Base-by-base conservation (phyloP, 2,888 invertebrate species). In the Mesorhabditis spiculigera region DNA sequence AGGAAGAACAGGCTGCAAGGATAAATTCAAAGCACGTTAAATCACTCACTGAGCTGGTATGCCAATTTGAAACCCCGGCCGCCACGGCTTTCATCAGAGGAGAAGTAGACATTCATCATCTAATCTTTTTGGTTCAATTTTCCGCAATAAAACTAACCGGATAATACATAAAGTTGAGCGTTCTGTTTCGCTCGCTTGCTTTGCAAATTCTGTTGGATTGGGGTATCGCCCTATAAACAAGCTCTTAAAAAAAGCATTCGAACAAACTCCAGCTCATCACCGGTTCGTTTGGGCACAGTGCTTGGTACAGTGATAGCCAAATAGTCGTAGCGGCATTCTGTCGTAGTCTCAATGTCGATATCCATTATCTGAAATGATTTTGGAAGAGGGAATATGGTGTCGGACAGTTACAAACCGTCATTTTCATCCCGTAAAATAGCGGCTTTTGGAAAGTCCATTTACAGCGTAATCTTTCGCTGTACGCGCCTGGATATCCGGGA, bases 281-380 rank as follows among this genome's bases (percentile, higher is more conserved):
- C 28, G 28, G 28, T 28, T 28, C 28, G 28, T 28, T 28, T 28
- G 28, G 28, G 28, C 28, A 28, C 28, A 28, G 28, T 28, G 28
- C 63, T 72, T 43, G 10, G 65, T 68, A 44, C 43, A 41, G 43
- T 44, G n/a, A 93, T 86, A 81, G 90, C 89, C 0, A 95, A 89
- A 82, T 90, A 91, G 86, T 94, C 94, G 81, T 88, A 90, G 0
- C 62, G 68, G 77, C 92, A 91, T 71, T 88, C 87, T 0, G 69
- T n/a, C 8, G n/a, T n/a, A 50, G 10, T 50, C n/a, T 50, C 58
- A 10, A 50, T 13, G n/a, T 50, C 58, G 65, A 1, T 82, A 86
- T 50, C 58, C 10, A 50, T 50, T 50, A 50, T n/a, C 58, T 50
- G 58, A 1, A 28, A 28, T 28, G 28, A 28, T 28, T 28, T 28